Base-by-base conservation (phyloP, 2,888 invertebrate species). In the Nephrotoma flavescens region DNA sequence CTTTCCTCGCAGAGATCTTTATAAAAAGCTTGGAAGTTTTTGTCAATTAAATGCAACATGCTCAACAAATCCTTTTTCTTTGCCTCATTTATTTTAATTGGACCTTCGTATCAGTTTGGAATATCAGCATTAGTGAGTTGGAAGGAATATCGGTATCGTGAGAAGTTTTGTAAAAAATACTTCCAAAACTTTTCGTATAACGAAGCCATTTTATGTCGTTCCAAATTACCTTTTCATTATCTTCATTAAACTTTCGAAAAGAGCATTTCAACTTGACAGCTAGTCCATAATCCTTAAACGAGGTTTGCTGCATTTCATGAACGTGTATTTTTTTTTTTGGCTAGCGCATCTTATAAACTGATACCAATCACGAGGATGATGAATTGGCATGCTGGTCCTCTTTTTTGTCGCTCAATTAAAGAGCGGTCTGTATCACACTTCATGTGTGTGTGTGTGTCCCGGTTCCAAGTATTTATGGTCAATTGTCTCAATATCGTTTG, bases 21-120 rank as follows among this genome's bases (percentile, higher is more conserved):
- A n/a, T 86, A 86, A 83, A 86, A 83, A n/a, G 1, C 19, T 15
- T 86, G 86, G 9, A 41, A 86, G 31, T 44, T 47, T 0, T 44
- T 31, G 12, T 86, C 41, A 45, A 86, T 83, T 1, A 86, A 15
- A 9, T 15, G 6, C 9, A 86, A 4, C 41, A 83, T 42, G 41
- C 83, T 83, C 42, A 86, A 12, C 41, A 86, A 83, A 42, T 86
- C 71, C 12, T 86, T 71, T 42, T 71, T 86, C 12, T 86, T 86
- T 47, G 31, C 86, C 15, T 5, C 41, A 7, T 7, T 31, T 11
- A 86, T 86, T 45, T 7, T 7, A 31, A 45, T n/a, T 11, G 86
- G 86, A 11, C 47, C 44, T 4, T 11, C 11, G n/a, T 86, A 86
- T 5, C 86, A 86, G 9, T 15, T 86, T 45, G 19, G 31, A 19